These are phyloP conservation scores for Ceratina calcarata DNA, from an alignment of 1,140 invertebrate genomes.

Conservation along the genomic window DNA sequence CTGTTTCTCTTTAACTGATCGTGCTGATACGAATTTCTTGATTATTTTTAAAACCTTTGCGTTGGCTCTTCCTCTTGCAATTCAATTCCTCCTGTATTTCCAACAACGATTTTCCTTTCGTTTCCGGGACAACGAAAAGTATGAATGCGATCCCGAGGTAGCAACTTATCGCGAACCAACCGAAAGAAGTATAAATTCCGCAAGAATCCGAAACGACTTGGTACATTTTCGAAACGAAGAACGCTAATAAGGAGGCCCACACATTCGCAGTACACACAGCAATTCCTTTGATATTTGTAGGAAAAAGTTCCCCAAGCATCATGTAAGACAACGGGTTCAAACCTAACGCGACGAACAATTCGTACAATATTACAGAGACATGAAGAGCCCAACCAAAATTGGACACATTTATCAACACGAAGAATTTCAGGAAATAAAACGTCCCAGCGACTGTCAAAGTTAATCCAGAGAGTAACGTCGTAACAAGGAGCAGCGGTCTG, in stretches of 20 bases:
- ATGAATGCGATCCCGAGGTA: conserved; percentile 82
- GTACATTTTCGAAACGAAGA: conserved; percentile 82
- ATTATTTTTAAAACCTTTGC: background rate
- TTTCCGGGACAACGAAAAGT: conserved; percentile 86
- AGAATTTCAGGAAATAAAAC: conserved; percentile 80
- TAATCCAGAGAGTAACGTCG: conserved; percentile 80
- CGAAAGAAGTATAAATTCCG: conserved; percentile 82
- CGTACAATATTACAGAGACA: conserved; percentile 82
- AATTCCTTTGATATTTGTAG: conserved; percentile 83
- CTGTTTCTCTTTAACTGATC: conserved; percentile 36
- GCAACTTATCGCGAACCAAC: conserved; percentile 81
- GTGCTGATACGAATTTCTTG: conserved; percentile 45
- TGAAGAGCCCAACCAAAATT: conserved; percentile 80
- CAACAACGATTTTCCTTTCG: conserved; percentile 84
- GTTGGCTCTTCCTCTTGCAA: conserved; percentile 57
- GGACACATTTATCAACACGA: conserved; percentile 70
- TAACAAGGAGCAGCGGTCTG: conserved; percentile 81
- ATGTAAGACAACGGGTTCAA: conserved; percentile 83
- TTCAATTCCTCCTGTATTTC: conserved; percentile 83
- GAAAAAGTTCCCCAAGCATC: conserved; percentile 84
- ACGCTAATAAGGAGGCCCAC: conserved; percentile 78
- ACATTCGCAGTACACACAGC: conserved; percentile 79
- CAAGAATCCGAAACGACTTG: conserved; percentile 80
- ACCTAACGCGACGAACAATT: conserved; percentile 82
- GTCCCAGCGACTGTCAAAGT: conserved; percentile 72